Evolutionary conservation across 2,113 vertebrate genomes (phyloP), one percentile per base, ranked within the genome.

Genomic region (Otolemur garnettii): DNA sequence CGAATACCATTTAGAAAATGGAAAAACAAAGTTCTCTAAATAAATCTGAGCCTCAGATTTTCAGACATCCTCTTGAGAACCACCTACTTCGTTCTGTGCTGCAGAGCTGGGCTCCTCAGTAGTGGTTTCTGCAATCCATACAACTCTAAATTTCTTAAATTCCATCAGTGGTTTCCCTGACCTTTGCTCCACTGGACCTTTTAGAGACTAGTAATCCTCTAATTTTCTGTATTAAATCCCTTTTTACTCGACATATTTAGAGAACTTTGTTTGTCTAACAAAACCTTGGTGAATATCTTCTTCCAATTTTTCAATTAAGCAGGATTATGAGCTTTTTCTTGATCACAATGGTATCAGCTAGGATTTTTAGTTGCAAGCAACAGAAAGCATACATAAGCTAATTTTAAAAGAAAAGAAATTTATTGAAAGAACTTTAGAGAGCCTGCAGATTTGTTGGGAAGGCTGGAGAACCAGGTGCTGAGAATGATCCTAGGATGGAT

Each of bases 361-460:
- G 62, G 62, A 95, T 82, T 81, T 42, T 85, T 59, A 74, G 11
- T 64, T 71, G 21, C 78, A 90, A 90, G 45, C 4, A 69, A 81
- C 11, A 87, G 71, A 92, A 64, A 90, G 55, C 60, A 78, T 88
- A 77, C 45, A 30, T 19, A 87, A 87, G 28, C 53, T 83, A 45
- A 77, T 18, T 91, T 72, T 66, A 88, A 92, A 96, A 74, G 6
- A 69, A 85, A 90, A 84, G 13, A 82, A 55, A 86, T 72, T 4
- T 88, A 45, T 28, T 74, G 24, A 87, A 66, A 89, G 18, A 5
- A 45, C 74, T 95, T 94, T 10, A 62, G 38, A 69, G 9, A 84
- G 15, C 12, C 50, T 93, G 42, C 50, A 50, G 64, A 78, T 50
- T 62, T 93, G 13, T 55, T 71, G 60, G 38, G 33, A 50, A 26